A percentile compares a stretch with the other conserved stretches of the same genome.
phyloP scores from a whole-genome alignment of 2,113 vertebrate genomes.

The Eretmochelys imbricata region DNA sequence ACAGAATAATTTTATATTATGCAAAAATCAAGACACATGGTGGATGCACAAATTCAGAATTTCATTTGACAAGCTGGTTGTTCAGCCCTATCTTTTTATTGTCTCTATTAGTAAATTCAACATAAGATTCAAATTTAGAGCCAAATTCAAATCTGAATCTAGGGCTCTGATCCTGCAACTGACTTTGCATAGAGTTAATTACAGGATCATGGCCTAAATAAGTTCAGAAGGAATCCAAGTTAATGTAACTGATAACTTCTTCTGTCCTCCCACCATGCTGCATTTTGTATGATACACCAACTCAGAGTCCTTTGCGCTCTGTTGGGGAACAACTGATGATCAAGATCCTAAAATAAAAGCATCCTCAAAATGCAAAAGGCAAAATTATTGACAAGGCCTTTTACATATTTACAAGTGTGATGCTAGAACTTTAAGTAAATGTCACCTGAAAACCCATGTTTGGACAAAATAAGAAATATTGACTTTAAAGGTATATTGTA shows the following conservation, averaged over 20 bases:
- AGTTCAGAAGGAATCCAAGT: background rate
- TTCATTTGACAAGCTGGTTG: background rate
- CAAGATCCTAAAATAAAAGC: too few species aligned
- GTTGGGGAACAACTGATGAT: background rate
- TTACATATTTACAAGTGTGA: too few species aligned
- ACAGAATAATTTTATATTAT: background rate
- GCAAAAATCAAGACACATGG: background rate
- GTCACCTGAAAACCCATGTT: too few species aligned
- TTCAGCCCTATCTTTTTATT: background rate
- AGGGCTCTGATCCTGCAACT: background rate
- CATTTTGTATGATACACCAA: too few species aligned
- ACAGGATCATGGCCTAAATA: background rate
- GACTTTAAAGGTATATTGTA: background rate
- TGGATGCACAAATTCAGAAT: fast-evolving
- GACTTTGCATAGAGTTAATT: background rate
- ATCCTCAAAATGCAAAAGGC: too few species aligned
- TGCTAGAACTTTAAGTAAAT: too few species aligned
- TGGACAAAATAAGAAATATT: background rate
- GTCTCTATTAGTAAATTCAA: background rate
- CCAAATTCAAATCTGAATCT: background rate
- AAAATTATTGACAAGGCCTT: too few species aligned
- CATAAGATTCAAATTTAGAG: too few species aligned
- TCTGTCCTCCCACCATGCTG: background rate
- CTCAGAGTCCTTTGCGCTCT: too few species aligned
- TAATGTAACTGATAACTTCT: background rate